phyloP scores from a whole-genome alignment of 2,888 invertebrate genomes.

The Acrobasis consociella region DNA sequence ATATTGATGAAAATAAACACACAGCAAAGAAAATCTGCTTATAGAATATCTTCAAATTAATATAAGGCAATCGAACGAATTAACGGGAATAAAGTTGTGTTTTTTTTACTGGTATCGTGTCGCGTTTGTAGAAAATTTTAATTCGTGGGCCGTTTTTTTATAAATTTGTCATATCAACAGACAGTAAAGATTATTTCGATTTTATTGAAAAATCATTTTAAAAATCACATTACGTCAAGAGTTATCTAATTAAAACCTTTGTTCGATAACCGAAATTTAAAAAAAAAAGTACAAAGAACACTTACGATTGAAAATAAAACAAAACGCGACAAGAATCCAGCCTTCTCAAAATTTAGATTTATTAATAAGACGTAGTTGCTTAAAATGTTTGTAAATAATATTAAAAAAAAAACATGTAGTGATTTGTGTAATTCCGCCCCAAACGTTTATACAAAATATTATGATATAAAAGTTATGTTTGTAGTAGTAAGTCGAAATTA shows the following conservation, averaged over 20 bases:
- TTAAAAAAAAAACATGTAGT: slow-evolving; percentile 56
- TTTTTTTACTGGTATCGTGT: slow-evolving; percentile 26
- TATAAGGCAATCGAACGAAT: slow-evolving; percentile 51
- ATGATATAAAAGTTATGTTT: slow-evolving; percentile 44
- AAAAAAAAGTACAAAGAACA: no score
- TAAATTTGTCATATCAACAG: background rate
- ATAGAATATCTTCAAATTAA: slow-evolving; percentile 40
- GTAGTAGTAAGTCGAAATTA: slow-evolving; percentile 30
- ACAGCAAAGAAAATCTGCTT: slow-evolving; percentile 40
- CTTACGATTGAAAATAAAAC: background rate
- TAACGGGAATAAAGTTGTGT: slow-evolving; percentile 30
- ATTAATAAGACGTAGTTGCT: slow-evolving; percentile 54
- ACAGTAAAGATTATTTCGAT: no score
- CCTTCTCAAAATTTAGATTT: slow-evolving; percentile 14
- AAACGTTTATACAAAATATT: slow-evolving; percentile 36
- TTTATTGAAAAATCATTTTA: background rate
- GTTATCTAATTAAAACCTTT: no score
- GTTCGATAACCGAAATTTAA: no score
- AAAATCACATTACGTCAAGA: no score
- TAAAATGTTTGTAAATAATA: slow-evolving; percentile 74
- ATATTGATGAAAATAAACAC: slow-evolving; percentile 55
- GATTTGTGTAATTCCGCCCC: slow-evolving; percentile 72
- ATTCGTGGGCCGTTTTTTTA: slow-evolving; percentile 6
- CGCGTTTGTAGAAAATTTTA: slow-evolving; percentile 29
- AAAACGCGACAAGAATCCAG: slow-evolving; percentile 5